phyloP scores from a whole-genome alignment of 2,888 invertebrate species.

The Yponomeuta sedellus region DNA sequence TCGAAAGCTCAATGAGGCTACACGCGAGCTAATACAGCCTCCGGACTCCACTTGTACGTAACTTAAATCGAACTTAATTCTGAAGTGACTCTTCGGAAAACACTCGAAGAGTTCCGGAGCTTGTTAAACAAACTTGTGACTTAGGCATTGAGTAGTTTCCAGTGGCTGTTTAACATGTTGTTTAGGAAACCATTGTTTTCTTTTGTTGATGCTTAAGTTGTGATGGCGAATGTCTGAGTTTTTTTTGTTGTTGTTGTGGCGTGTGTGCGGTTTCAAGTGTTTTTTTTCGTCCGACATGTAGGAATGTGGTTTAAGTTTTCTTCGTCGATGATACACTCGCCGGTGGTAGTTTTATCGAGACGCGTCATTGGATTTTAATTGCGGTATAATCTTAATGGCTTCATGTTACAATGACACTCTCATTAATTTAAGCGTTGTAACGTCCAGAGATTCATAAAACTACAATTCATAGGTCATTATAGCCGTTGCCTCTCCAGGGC shows the following conservation, averaged over 20 bases:
- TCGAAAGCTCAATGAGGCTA: conserved; percentile 6
- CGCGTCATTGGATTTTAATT: not conserved
- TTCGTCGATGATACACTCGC: not conserved
- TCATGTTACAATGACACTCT: not conserved
- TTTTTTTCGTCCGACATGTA: not conserved
- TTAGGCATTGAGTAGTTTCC: not conserved
- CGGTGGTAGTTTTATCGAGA: not conserved
- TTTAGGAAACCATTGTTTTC: not conserved
- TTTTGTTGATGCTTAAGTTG: not conserved
- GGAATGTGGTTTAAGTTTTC: not conserved
- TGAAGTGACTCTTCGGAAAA: not conserved
- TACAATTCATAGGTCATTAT: too few relatives aligned
- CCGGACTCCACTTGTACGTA: conserved; percentile 37
- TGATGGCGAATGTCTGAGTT: not conserved
- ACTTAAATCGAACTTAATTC: conserved; percentile 33
- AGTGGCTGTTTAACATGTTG: not conserved
- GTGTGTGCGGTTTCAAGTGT: not conserved
- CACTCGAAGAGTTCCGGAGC: not conserved
- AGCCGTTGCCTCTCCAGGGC: too few relatives aligned
- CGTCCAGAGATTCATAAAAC: too few relatives aligned
- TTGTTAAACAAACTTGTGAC: not conserved
- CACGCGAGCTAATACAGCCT: conserved; percentile 23
- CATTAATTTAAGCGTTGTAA: too few relatives aligned
- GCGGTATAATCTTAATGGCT: not conserved
- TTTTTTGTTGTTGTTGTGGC: not conserved